Evolutionary conservation across 2,888 invertebrate genomes (phyloP).

Genomic region (Xestobium rufovillosum): DNA sequence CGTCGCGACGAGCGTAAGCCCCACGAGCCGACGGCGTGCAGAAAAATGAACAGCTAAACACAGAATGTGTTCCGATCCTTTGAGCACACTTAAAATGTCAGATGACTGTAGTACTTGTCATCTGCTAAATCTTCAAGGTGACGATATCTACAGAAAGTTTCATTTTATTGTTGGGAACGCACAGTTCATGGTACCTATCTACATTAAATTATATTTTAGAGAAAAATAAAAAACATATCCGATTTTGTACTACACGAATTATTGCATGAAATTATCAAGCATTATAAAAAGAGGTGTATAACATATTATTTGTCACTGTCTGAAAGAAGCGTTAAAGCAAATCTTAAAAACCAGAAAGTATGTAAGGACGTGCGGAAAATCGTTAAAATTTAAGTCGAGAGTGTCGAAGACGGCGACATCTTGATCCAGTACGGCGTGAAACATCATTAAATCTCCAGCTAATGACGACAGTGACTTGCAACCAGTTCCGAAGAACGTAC

Average conservation of each 20-base stretch:
- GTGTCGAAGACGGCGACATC: conserved; percentile 28
- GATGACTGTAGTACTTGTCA: conserved; percentile 26
- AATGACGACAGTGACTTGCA: conserved; percentile 27
- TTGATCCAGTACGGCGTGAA: conserved; percentile 33
- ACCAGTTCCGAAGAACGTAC: conserved; percentile 14
- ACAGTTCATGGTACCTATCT: too few species aligned
- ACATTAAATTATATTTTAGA: too few species aligned
- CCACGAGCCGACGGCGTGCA: conserved; percentile 15
- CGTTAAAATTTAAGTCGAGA: conserved; percentile 34
- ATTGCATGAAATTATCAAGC: too few species aligned
- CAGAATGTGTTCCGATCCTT: conserved; percentile 21
- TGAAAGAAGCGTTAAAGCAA: too few species aligned
- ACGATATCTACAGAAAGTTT: too few species aligned
- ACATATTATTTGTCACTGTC: too few species aligned
- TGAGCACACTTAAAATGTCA: conserved; percentile 30
- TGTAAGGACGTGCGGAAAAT: conserved; percentile 27
- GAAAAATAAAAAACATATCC: too few species aligned
- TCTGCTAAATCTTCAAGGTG: conserved; percentile 22
- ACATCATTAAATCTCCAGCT: conserved; percentile 36
- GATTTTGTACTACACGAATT: too few species aligned
- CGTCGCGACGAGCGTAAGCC: conserved; percentile 10
- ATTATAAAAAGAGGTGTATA: too few species aligned
- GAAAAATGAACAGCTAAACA: conserved; percentile 11
- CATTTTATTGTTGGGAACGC: too few species aligned
- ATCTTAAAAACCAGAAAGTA: too few species aligned